Evolutionary conservation across 1,140 invertebrate species (phyloP).

Genomic region (Brachionus plicatilis): DNA sequence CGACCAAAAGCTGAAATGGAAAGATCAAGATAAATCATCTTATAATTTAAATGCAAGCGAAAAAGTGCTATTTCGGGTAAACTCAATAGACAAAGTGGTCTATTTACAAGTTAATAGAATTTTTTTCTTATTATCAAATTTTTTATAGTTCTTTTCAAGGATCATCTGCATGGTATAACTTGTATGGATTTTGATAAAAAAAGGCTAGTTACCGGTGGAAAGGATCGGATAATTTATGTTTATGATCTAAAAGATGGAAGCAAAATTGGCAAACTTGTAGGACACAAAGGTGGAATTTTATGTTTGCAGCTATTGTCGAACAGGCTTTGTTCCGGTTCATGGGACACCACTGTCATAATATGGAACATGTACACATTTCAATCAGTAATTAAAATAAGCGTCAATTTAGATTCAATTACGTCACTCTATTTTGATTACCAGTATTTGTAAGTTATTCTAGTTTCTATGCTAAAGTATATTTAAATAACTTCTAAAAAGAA

Average conservation of each 20-base stretch:
- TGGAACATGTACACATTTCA: constrained; percentile 36
- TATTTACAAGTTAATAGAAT: not conserved
- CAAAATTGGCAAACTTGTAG: constrained; percentile 5
- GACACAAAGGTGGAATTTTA: constrained; percentile 26
- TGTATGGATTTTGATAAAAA: constrained; percentile 39
- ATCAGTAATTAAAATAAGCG: not conserved
- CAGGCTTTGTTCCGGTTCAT: constrained; percentile 16
- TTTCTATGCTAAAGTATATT: not conserved
- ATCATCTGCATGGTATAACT: not conserved
- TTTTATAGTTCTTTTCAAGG: not conserved
- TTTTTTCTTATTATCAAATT: not conserved
- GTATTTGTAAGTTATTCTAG: not conserved
- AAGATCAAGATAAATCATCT: not conserved
- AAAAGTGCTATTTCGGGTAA: not conserved
- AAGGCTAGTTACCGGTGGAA: constrained; percentile 13
- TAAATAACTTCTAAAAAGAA: not conserved
- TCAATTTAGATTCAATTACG: not conserved
- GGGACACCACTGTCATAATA: constrained; percentile 18
- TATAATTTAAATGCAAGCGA: not conserved
- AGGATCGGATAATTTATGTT: not conserved
- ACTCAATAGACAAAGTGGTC: constrained; percentile 18
- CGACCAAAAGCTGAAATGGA: not conserved
- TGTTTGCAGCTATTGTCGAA: constrained; percentile 26
- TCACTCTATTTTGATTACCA: constrained; percentile 23
- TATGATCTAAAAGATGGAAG: constrained; percentile 27